phyloP scores from a whole-genome alignment of 2,888 invertebrate genomes.

The Cosmopolites sordidus region DNA sequence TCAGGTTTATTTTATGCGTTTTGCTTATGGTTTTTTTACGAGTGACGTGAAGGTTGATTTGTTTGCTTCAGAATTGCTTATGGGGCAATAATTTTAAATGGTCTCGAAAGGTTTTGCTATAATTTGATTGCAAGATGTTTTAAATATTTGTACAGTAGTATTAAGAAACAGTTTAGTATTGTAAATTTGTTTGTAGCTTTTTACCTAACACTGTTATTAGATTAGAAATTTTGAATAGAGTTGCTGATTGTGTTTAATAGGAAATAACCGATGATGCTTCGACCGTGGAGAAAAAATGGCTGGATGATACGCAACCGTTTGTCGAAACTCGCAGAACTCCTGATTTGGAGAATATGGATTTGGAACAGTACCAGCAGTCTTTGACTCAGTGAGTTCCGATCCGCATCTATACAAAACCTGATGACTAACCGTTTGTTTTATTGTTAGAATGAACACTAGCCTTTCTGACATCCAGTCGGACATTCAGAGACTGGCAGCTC shows the following conservation, averaged over 20 bases:
- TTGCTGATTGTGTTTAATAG: slow-evolving; percentile 42
- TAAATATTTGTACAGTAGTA: no score
- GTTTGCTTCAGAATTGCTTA: background rate
- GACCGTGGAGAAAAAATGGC: slow-evolving; percentile 63
- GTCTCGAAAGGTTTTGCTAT: background rate
- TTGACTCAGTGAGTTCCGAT: slow-evolving; percentile 68
- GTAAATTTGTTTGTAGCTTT: no score
- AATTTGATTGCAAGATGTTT: no score
- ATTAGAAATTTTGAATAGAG: no score
- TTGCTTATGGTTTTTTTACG: no score
- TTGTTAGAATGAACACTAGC: slow-evolving; percentile 80
- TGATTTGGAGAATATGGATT: slow-evolving; percentile 75
- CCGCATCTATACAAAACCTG: no score
- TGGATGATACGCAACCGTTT: slow-evolving; percentile 56
- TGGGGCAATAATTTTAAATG: slow-evolving; percentile 1
- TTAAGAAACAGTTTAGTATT: no score
- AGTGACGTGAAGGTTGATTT: background rate
- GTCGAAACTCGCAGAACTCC: slow-evolving; percentile 66
- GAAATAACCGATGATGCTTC: slow-evolving; percentile 58
- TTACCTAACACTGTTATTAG: no score
- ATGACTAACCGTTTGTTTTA: slow-evolving; percentile 32
- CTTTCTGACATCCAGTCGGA: slow-evolving; percentile 92
- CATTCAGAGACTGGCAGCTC: slow-evolving; percentile 82
- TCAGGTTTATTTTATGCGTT: no score
- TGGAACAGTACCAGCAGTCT: slow-evolving; percentile 61